phyloP scores from a whole-genome alignment of 2,113 vertebrate genomes.

The Paramisgurnus dabryanus region DNA sequence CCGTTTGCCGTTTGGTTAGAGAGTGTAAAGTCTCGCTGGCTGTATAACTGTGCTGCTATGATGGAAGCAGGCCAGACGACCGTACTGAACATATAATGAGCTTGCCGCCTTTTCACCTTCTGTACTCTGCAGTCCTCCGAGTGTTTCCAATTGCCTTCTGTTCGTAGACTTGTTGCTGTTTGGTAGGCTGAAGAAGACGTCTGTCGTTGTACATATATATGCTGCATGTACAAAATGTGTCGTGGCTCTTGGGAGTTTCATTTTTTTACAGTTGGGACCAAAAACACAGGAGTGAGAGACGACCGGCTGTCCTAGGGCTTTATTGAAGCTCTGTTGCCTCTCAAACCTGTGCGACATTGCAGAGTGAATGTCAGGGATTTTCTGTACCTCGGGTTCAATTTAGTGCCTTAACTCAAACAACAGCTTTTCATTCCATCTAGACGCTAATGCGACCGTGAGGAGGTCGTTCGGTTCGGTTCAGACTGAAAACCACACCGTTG shows the following conservation, averaged over 20 bases:
- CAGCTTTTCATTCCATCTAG: conserved; percentile 69
- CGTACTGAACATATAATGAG: conserved; percentile 52
- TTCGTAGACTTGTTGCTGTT: conserved; percentile 61
- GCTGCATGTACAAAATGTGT: conserved; percentile 32
- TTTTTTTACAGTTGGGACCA: conserved; percentile 67
- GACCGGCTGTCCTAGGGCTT: conserved; percentile 53
- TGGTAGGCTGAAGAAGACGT: conserved; percentile 46
- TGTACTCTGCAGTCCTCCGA: conserved; percentile 64
- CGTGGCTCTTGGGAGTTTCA: conserved; percentile 33
- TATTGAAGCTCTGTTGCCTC: conserved; percentile 60
- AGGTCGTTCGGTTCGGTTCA: conserved; percentile 1
- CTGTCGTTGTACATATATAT: conserved; percentile 6
- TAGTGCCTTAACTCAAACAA: conserved; percentile 82
- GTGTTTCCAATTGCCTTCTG: conserved; percentile 56
- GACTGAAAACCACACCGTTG: conserved; percentile 26
- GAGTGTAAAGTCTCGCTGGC: conserved; percentile 48
- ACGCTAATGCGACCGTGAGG: conserved; percentile 53
- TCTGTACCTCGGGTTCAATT: conserved; percentile 83
- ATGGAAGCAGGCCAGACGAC: conserved; percentile 60
- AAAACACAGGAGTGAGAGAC: conserved; percentile 59
- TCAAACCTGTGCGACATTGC: conserved; percentile 73
- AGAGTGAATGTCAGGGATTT: conserved; percentile 82
- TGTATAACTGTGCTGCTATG: conserved; percentile 70
- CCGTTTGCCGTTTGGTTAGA: conserved; percentile 23
- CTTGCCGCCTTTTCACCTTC: conserved; percentile 60